phyloP scores from a whole-genome alignment of 2,797 vertebrate genomes.

The Allobates femoralis region DNA sequence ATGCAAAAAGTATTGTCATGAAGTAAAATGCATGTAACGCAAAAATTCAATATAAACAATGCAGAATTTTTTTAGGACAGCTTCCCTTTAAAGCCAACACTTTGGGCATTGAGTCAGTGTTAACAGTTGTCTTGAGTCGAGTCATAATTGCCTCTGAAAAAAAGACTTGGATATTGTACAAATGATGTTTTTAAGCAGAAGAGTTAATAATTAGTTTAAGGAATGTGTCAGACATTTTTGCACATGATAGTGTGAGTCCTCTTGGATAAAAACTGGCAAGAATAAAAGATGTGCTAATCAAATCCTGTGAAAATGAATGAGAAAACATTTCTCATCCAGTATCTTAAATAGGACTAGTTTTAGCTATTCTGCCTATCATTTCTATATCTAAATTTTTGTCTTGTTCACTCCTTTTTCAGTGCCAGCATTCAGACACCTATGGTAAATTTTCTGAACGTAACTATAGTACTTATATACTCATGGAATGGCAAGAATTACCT shows the following conservation, averaged over 20 bases:
- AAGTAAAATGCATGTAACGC: too few relatives aligned
- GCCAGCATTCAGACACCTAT: too few relatives aligned
- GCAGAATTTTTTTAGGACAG: background rate
- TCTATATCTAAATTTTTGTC: background rate
- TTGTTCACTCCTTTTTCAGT: too few relatives aligned
- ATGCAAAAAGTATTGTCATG: too few relatives aligned
- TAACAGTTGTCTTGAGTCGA: constrained; percentile 45
- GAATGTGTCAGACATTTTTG: constrained; percentile 13
- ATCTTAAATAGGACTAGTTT: background rate
- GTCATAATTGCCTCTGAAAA: constrained; percentile 25
- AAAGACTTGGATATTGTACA: constrained; percentile 48
- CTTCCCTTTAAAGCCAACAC: constrained; percentile 7
- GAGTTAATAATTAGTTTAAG: constrained; percentile 25
- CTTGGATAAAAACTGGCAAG: background rate
- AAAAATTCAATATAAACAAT: too few relatives aligned
- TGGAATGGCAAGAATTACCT: too few relatives aligned
- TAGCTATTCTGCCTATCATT: background rate
- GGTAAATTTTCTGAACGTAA: too few relatives aligned
- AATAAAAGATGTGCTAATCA: background rate
- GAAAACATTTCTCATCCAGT: background rate
- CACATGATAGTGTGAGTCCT: background rate
- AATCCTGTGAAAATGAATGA: background rate
- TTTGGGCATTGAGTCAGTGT: constrained; percentile 32
- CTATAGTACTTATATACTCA: too few relatives aligned
- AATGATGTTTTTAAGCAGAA: constrained; percentile 48